Evolutionary conservation across 2,113 vertebrate genomes (phyloP).

Genomic region (Neomonachus schauinslandi): DNA sequence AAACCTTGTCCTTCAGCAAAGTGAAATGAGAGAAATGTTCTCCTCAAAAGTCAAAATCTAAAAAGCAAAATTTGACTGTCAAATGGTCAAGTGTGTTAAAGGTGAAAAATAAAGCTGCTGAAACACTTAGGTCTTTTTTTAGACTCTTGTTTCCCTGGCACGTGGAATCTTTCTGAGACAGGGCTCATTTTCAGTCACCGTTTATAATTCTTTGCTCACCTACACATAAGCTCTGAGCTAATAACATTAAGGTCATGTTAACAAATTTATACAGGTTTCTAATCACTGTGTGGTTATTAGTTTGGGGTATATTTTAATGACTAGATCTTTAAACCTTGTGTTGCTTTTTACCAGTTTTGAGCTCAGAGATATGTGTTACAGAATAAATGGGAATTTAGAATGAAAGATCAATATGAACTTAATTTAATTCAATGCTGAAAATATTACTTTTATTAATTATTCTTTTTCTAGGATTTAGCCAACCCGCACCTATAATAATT

Average conservation of each 20-base stretch:
- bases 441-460: neutral
- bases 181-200: neutral
- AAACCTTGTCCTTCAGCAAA: constrained; percentile 76
- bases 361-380: neutral
- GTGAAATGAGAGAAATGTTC: constrained; percentile 7
- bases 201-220: neutral
- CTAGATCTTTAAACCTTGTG: neutral
- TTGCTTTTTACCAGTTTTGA: neutral
- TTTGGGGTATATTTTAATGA: neutral
- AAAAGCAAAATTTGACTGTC: constrained; percentile 17
- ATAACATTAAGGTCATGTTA: neutral
- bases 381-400: neutral
- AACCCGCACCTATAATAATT: neutral
- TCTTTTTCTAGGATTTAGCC: neutral
- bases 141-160: neutral
- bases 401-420: neutral
- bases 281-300: neutral
- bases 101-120: neutral
- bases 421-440: neutral
- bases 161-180: neutral
- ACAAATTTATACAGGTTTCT: neutral
- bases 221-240: constrained; percentile 9
- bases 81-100: constrained; percentile 8
- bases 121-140: neutral
- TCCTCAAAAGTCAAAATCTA: constrained; percentile 47